Conservation (phyloP, 2,888 invertebrate species). For the Seira musarum region DNA sequence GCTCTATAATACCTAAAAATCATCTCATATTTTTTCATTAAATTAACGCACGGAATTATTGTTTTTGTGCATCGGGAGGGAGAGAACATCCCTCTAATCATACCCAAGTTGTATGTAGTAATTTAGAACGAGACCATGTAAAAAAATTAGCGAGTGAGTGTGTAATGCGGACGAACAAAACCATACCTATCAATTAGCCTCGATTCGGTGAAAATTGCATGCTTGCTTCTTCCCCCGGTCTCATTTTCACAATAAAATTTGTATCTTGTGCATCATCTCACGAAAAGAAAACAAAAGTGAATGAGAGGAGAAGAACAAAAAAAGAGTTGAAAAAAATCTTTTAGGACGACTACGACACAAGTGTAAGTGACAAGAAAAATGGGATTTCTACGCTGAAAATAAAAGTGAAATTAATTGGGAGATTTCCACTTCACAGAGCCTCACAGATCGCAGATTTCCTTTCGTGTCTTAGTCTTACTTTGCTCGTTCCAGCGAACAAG, state of each 20-base stretch:
- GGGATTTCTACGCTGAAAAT: slow-evolving; percentile 7
- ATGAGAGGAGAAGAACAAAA: no score
- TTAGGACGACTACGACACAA: not conserved
- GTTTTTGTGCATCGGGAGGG: not conserved
- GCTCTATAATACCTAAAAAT: no score
- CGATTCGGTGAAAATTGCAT: not conserved
- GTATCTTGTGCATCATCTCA: slow-evolving; percentile 6
- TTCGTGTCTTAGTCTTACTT: not conserved
- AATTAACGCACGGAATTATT: not conserved
- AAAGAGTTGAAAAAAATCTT: not conserved
- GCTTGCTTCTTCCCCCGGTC: not conserved
- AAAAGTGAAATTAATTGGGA: slow-evolving; percentile 40
- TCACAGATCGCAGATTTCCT: no score
- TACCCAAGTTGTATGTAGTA: not conserved
- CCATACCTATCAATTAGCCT: not conserved
- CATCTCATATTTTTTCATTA: not conserved
- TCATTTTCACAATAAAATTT: no score
- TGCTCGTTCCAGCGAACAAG: no score
- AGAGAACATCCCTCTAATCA: not conserved
- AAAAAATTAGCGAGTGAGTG: no score
- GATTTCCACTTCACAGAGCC: slow-evolving; percentile 40
- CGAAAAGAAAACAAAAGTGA: not conserved
- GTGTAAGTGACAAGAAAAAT: slow-evolving; percentile 4
- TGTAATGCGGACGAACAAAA: no score
- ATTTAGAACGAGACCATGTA: no score